Percentiles rank a stretch among this genome's conserved stretches.
These are phyloP conservation scores for Sakesphorus luctuosus DNA, from an alignment of 2,113 vertebrate species.

Conservation along the genomic window DNA sequence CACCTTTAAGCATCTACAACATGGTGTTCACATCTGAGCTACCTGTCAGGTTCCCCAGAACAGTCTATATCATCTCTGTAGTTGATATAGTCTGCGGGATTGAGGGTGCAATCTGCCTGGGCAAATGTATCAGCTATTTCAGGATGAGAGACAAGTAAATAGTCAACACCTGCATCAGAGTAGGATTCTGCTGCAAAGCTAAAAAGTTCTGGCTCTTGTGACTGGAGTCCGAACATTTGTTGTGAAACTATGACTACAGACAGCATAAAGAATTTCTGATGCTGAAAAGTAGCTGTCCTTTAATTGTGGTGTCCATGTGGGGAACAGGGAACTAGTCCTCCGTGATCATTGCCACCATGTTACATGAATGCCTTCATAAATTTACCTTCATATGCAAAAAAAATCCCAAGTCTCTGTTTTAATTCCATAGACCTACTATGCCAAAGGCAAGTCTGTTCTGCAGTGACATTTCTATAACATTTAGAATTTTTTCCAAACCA, in stretches of 20 bases:
- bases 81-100: fast-evolving
- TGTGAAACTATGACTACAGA: background rate
- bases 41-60: background rate
- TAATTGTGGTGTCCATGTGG: background rate
- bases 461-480: background rate
- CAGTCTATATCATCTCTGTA: background rate
- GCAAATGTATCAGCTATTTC: fast-evolving
- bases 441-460: background rate
- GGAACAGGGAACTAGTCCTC: background rate
- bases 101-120: background rate
- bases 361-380: background rate
- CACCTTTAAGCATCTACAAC: background rate
- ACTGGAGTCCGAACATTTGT: background rate
- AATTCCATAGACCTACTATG: background rate
- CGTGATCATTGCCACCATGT: background rate
- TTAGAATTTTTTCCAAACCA: background rate
- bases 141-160: background rate
- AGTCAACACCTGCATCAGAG: background rate
- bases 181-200: background rate
- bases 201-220: background rate
- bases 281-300: background rate
- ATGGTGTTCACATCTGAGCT: background rate
- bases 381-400: background rate
- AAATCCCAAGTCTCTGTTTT: background rate
- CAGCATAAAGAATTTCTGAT: background rate